Base-by-base conservation (phyloP, 2,888 invertebrate genomes). In the Cephalotes varians region DNA sequence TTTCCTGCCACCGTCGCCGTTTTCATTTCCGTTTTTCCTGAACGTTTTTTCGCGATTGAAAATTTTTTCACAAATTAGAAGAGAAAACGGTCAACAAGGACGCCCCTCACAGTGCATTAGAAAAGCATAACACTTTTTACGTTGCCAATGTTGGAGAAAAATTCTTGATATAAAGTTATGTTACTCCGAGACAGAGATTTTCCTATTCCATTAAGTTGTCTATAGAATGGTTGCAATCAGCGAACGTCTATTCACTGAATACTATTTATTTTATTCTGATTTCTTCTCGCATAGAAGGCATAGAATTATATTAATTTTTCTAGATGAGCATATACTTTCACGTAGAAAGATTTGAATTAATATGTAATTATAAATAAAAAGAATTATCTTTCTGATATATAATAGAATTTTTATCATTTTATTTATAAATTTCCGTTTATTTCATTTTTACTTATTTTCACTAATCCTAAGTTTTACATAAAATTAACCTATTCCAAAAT, bases 41-140 rank as follows among this genome's bases (percentile, higher is more conserved):
- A 6, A 12, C 34, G n/a, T 10, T 21, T 34, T 21, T 56, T 54
- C 44, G 18, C 56, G 28, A 56, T 25, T n/a, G 51, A 69, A 65
- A 65, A 56, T 64, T 44, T 67, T 49, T 9, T 69, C 64, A 37
- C 21, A 56, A 62, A 71, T 80, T 56, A 15, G 28, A 47, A 37
- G 56, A 72, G 69, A 47, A 83, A 83, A 77, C 40, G 12, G 5
- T 7, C 28, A n/a, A 15, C 25, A 7, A 60, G 56, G 12, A 12
- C 34, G 73, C 28, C n/a, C 34, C 21, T 73, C 47, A 44, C 15
- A 37, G 18, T 25, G 31, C 1, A 15, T 58, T 58, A 44, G n/a
- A 73, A 58, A 44, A 73, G n/a, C 40, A 73, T 21, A 21, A 47
- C n/a, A 56, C 21, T 72, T 28, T 56, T 72, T 72, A 40, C 0